These are phyloP conservation scores for Drosophila cyrtoloma DNA, from an alignment of 2,888 invertebrate species.

Conservation along the genomic window DNA sequence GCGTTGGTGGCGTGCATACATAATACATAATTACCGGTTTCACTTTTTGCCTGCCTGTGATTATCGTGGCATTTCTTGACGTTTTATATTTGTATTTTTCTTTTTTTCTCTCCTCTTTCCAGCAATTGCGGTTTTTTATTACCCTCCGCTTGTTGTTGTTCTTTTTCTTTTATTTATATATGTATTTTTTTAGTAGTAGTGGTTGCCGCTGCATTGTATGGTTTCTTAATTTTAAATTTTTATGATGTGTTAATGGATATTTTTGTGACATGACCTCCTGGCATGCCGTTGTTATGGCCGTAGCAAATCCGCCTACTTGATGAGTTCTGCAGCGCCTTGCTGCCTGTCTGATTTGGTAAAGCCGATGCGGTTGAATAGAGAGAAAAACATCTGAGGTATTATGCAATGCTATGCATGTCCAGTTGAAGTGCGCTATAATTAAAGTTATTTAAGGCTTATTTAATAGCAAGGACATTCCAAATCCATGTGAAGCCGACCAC, in stretches of 20 bases:
- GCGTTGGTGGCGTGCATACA: constrained; percentile 79
- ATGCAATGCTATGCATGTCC: constrained; percentile 60
- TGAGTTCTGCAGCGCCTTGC: constrained; percentile 48
- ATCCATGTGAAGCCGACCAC: constrained; percentile 18
- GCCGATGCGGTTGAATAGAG: constrained; percentile 31
- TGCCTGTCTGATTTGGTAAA: constrained; percentile 33
- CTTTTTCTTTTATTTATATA: neutral
- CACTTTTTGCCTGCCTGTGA: constrained; percentile 74
- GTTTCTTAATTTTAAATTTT: constrained; percentile 79
- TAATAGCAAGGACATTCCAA: constrained; percentile 65
- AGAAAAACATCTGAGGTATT: constrained; percentile 45
- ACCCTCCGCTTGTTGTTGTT: constrained; percentile 32
- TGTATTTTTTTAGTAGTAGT: constrained; percentile 1
- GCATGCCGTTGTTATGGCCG: constrained; percentile 63
- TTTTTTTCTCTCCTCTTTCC: constrained; percentile 48
- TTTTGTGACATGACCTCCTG: constrained; percentile 80
- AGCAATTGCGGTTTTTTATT: constrained; percentile 67
- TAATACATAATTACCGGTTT: constrained; percentile 81
- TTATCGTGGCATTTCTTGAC: constrained; percentile 75
- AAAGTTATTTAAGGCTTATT: constrained; percentile 73
- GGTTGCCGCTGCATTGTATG: constrained; percentile 58
- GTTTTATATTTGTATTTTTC: constrained; percentile 49
- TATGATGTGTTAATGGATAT: constrained; percentile 81
- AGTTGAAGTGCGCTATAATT: constrained; percentile 56
- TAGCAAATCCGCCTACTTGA: constrained; percentile 56